Evolutionary conservation across 92 coral and sea anemone genomes (phyloP).

Genomic region (Phenganax stokvisi): DNA sequence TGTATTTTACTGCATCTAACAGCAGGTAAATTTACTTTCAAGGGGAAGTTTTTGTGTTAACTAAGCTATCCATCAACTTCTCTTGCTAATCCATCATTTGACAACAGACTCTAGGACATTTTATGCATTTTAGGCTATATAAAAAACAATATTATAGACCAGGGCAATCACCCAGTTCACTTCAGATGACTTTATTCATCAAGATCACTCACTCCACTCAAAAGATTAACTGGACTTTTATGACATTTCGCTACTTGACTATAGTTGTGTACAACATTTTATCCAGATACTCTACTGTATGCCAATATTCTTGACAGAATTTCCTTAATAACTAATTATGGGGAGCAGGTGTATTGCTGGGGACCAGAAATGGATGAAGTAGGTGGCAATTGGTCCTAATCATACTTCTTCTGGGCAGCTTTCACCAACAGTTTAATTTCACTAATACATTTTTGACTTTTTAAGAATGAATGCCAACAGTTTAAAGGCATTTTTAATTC

Average conservation of each 20-base stretch:
- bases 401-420: not conserved
- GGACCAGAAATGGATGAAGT: slow-evolving; percentile 6
- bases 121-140: too few relatives aligned
- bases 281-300: slow-evolving; percentile 18
- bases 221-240: too few relatives aligned
- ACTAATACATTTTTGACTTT: not conserved
- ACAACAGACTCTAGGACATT: too few relatives aligned
- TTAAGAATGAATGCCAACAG: slow-evolving; percentile 18
- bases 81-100: too few relatives aligned
- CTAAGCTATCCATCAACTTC: too few relatives aligned
- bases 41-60: too few relatives aligned
- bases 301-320: slow-evolving; percentile 25
- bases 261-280: not conserved
- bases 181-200: too few relatives aligned
- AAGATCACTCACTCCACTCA: too few relatives aligned
- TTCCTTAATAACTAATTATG: slow-evolving; percentile 16
- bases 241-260: not conserved
- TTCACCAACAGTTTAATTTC: not conserved
- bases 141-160: too few relatives aligned
- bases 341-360: slow-evolving; percentile 26
- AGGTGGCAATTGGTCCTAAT: not conserved
- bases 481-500: slow-evolving; percentile 28
- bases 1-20: too few relatives aligned
- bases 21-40: too few relatives aligned
- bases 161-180: too few relatives aligned